Conservation (phyloP, 2,888 invertebrate genomes). For the Phrixothrix hirtus region DNA sequence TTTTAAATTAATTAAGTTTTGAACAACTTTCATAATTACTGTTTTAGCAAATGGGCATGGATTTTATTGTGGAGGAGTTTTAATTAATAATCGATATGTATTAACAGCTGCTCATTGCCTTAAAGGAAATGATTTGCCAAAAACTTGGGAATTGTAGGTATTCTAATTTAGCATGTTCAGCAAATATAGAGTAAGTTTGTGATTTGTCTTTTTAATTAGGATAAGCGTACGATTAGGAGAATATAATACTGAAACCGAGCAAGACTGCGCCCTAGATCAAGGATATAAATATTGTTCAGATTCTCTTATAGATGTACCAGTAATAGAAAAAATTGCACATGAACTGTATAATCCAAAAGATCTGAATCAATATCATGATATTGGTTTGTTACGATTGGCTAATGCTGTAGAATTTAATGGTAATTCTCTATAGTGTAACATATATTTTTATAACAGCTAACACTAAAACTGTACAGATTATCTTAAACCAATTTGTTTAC, state of each 20-base stretch:
- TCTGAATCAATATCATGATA: constrained; percentile 68
- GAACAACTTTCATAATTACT: neutral
- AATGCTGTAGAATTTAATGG: constrained; percentile 60
- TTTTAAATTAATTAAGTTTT: no score
- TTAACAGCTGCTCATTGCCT: constrained; percentile 78
- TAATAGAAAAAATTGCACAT: constrained; percentile 69
- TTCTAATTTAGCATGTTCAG: no score
- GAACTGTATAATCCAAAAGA: constrained; percentile 64
- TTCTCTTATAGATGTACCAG: constrained; percentile 62
- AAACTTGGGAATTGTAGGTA: constrained; percentile 66
- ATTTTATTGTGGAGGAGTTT: constrained; percentile 73
- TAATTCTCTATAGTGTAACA: constrained; percentile 40
- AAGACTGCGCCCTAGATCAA: constrained; percentile 63
- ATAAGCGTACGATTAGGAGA: constrained; percentile 69
- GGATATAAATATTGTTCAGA: constrained; percentile 60
- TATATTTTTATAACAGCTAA: no score
- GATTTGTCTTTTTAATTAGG: constrained; percentile 49
- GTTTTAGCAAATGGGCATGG: constrained; percentile 61
- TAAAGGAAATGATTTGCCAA: constrained; percentile 65
- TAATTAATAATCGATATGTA: constrained; percentile 69
- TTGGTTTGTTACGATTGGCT: constrained; percentile 69
- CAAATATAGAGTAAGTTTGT: no score
- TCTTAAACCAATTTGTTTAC: constrained; percentile 66
- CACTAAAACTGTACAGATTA: constrained; percentile 60
- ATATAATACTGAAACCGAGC: constrained; percentile 60